Percentiles rank a stretch among this genome's conserved stretches.
Conservation (phyloP, 2,888 invertebrate genomes). For the Noctua janthina region DNA sequence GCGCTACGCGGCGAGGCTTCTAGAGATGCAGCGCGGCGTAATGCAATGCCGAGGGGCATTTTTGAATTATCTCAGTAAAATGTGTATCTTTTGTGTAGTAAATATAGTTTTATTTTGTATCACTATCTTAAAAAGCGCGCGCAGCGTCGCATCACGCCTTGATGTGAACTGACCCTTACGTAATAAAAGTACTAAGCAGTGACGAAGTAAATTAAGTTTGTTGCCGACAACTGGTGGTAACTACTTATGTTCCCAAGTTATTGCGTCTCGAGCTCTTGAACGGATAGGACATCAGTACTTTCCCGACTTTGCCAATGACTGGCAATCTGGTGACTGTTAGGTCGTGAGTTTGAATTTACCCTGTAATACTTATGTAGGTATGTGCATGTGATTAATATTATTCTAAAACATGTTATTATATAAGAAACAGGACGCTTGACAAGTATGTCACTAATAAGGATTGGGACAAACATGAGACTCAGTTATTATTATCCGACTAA, state of each 20-base stretch:
- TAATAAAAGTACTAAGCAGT: not conserved
- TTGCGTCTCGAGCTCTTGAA: conserved; percentile 9
- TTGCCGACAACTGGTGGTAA: conserved; percentile 1
- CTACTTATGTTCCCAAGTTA: conserved; percentile 7
- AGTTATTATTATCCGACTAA: not conserved
- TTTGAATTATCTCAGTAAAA: not conserved
- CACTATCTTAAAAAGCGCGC: not conserved
- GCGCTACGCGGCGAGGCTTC: too few species aligned
- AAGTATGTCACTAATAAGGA: not conserved
- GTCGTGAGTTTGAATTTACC: not conserved
- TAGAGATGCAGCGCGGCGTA: too few species aligned
- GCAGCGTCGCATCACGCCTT: not conserved
- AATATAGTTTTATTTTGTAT: not conserved
- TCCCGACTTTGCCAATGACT: not conserved
- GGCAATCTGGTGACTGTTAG: too few species aligned
- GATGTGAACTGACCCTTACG: not conserved
- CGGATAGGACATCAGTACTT: not conserved
- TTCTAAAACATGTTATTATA: not conserved
- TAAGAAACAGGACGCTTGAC: not conserved
- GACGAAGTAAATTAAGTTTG: conserved; percentile 16
- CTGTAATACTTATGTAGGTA: not conserved
- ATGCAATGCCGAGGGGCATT: too few species aligned
- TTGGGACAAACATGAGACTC: too few species aligned
- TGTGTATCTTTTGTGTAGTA: not conserved
- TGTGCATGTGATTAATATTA: not conserved